A percentile compares a stretch with the other conserved stretches of the same genome.
Evolutionary conservation across 2,113 vertebrate species (phyloP).

Genomic region (Vanacampus margaritifer): DNA sequence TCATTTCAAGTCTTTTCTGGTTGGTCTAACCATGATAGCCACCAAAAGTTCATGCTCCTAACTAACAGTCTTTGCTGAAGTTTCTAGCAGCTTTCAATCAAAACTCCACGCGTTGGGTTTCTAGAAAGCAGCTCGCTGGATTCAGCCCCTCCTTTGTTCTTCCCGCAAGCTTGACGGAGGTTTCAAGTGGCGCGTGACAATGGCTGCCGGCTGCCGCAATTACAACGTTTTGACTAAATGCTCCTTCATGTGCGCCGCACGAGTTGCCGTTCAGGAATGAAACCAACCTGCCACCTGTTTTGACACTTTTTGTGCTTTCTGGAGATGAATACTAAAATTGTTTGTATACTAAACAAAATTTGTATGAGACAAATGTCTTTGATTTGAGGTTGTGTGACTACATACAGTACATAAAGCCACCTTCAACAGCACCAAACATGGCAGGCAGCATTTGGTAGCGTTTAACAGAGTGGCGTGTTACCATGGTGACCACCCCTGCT

Average conservation of each 20-base stretch:
- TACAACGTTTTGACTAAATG: conserved; percentile 46
- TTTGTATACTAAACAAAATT: background rate
- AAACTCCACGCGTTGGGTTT: conserved; percentile 16
- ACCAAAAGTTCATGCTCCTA: background rate
- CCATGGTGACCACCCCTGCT: conserved; percentile 79
- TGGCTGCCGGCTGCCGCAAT: conserved; percentile 45
- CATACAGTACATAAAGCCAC: background rate
- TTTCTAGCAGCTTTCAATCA: conserved; percentile 5
- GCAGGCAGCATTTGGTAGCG: conserved; percentile 71
- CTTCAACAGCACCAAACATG: conserved; percentile 59
- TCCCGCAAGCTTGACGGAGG: conserved; percentile 39
- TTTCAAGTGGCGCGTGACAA: conserved; percentile 46
- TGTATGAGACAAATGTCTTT: background rate
- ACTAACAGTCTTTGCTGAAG: conserved; percentile 20
- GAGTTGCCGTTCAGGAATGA: conserved; percentile 20
- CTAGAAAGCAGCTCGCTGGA: conserved; percentile 26
- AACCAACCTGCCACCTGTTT: conserved; percentile 3
- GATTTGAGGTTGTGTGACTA: background rate
- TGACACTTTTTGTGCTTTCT: background rate
- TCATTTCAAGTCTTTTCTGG: no score
- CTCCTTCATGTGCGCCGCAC: conserved; percentile 32
- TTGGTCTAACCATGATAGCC: no score
- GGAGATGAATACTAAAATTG: background rate
- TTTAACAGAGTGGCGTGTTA: conserved; percentile 67
- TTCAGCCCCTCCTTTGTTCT: conserved; percentile 50